Evolutionary conservation across 2,113 vertebrate species (phyloP).

Genomic region (Nothocercus nigrocapillus): DNA sequence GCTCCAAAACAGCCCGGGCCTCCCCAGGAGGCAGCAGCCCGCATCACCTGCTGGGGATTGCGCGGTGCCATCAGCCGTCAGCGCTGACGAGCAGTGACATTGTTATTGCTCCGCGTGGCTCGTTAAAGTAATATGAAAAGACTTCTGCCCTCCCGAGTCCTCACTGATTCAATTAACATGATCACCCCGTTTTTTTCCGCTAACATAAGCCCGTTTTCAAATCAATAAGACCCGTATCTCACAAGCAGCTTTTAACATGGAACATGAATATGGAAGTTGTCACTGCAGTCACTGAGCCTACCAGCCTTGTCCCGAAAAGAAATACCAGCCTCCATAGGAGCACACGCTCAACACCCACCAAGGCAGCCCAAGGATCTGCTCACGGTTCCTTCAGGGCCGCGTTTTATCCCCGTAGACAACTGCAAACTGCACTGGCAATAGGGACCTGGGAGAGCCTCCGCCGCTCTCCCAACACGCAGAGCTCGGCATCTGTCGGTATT

Average conservation of each 20-base stretch:
- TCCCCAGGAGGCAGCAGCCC: not conserved
- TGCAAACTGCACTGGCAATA: too few relatives aligned
- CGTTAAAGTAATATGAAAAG: conserved; percentile 23
- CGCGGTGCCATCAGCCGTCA: conserved; percentile 17
- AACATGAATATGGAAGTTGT: rapidly evolving
- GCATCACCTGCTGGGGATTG: not conserved
- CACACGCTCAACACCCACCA: too few relatives aligned
- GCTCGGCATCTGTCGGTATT: too few relatives aligned
- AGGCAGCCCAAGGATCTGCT: too few relatives aligned
- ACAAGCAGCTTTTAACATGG: not conserved
- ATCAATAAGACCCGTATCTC: not conserved
- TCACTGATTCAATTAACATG: not conserved
- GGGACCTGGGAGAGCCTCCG: too few relatives aligned
- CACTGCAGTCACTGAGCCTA: not conserved
- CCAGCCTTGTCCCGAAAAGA: not conserved
- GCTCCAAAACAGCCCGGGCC: rapidly evolving
- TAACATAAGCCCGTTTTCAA: not conserved
- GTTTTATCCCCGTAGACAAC: too few relatives aligned
- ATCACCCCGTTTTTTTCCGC: conserved; percentile 22
- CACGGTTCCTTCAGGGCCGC: too few relatives aligned
- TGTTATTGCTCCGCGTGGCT: conserved; percentile 13
- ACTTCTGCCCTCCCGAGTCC: conserved; percentile 24
- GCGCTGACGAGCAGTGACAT: conserved; percentile 13
- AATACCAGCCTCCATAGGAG: too few relatives aligned
- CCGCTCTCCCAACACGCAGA: too few relatives aligned